Base-by-base conservation (phyloP, 2,888 invertebrate genomes). In the Seladonia tumulorum region DNA sequence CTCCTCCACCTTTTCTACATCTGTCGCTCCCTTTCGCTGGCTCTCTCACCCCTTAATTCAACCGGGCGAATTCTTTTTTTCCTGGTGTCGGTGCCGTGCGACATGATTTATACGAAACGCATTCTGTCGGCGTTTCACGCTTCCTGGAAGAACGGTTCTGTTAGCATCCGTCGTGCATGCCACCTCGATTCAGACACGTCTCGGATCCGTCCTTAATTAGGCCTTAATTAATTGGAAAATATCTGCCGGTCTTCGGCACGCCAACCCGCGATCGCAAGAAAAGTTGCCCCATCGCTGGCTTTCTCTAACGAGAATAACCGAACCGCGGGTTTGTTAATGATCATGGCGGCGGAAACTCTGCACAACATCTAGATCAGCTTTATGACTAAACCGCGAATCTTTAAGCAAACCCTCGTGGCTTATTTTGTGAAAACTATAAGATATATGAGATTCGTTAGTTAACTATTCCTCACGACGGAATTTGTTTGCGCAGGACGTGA, bases 41-140 rank as follows among this genome's bases (percentile, higher is more conserved):
- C 68, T 74, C 68, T 76, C 83, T 87, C 83, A 42, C 66, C 72
- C 47, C 79, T 79, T 79, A 71, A 79, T 87, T 87, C 76, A 71
- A 66, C 63, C 74, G 42, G 71, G 10, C 74, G 18, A 49, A 82
- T 79, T 88, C 88, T 76, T 81, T 76, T 71, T 70, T 25, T 79
- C 22, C n/a, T 22, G 14, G 5, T 45, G 68, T 22, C 35, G 53
- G 57, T 22, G 18, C 35, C 66, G 22, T 10, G 5, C 80, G 85
- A 81, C 89, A 76, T 82, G 86, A 86, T 84, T 87, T 82, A 84
- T 83, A 76, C 76, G 81, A 81, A 85, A 89, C 76, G 90, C 81
- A 77, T 86, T 90, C 85, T 89, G 72, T 45, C 80, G 82, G 47
- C 71, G 83, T 89, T 90, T 89, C 87, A 83, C 78, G 66, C 82